Conservation (phyloP, 2,888 invertebrate genomes). For the Ommatoiulus sabulosus region DNA sequence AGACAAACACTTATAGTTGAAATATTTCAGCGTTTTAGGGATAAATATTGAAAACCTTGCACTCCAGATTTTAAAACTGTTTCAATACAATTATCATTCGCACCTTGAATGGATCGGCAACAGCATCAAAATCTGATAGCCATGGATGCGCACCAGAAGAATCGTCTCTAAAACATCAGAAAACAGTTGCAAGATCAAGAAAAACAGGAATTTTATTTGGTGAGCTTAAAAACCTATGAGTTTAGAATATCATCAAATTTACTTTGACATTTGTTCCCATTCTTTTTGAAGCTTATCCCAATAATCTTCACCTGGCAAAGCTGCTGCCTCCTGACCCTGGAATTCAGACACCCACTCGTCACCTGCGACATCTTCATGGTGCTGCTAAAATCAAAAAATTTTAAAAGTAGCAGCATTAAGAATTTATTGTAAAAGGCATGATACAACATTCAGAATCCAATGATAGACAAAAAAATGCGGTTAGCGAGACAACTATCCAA, state of each 20-base stretch:
- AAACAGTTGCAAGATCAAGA: constrained; percentile 25
- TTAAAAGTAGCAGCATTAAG: neutral
- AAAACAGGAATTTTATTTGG: no score
- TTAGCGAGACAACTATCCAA: neutral
- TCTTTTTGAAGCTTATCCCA: constrained; percentile 69
- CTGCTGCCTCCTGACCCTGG: constrained; percentile 66
- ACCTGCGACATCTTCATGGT: constrained; percentile 5
- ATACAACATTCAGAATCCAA: neutral
- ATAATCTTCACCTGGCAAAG: constrained; percentile 63
- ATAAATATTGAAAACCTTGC: no score
- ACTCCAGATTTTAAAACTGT: no score
- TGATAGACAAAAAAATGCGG: neutral
- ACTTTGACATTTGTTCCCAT: constrained; percentile 73
- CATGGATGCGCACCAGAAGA: constrained; percentile 73
- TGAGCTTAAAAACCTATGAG: no score
- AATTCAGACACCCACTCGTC: constrained; percentile 70
- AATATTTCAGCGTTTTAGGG: no score
- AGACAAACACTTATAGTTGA: no score
- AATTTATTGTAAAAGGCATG: no score
- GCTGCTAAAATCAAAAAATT: neutral
- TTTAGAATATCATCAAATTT: constrained; percentile 65
- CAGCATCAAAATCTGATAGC: constrained; percentile 77
- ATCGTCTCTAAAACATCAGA: constrained; percentile 45
- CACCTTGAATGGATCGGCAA: constrained; percentile 75
- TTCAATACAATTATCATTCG: neutral